Conservation (phyloP, 1,140 invertebrate species). For the Paralvinella palmiformis region DNA sequence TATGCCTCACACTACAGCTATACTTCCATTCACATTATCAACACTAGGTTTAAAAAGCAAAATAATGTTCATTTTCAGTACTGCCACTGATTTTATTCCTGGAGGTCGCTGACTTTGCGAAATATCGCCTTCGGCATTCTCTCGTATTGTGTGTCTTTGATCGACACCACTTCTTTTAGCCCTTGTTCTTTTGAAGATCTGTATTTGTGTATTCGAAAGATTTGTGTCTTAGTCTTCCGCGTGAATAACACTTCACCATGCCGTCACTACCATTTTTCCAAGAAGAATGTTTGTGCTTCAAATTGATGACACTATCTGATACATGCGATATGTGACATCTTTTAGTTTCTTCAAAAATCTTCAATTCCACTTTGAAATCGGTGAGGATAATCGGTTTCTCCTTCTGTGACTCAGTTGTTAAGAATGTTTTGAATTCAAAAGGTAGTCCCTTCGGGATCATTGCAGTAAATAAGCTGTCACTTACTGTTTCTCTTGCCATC, state of each 20-base stretch:
- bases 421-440: conserved; percentile 9
- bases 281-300: not conserved
- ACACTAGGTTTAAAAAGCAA: not conserved
- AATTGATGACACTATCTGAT: not conserved
- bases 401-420: conserved; percentile 9
- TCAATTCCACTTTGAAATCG: conserved; percentile 22
- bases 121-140: not conserved
- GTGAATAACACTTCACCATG: not conserved
- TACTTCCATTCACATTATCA: not conserved
- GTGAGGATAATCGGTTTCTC: conserved; percentile 12
- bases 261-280: not conserved
- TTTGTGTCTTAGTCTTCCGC: not conserved
- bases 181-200: not conserved
- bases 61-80: no score
- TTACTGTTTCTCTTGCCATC: conserved; percentile 18
- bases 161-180: not conserved
- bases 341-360: conserved; percentile 22
- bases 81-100: not conserved
- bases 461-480: conserved; percentile 21
- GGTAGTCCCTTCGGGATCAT: conserved; percentile 25
- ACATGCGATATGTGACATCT: not conserved
- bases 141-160: not conserved
- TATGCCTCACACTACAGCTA: not conserved
- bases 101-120: not conserved
- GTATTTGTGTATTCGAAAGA: not conserved